Base-by-base conservation (phyloP, 2,888 invertebrate species). In the Phrixothrix hirtus region DNA sequence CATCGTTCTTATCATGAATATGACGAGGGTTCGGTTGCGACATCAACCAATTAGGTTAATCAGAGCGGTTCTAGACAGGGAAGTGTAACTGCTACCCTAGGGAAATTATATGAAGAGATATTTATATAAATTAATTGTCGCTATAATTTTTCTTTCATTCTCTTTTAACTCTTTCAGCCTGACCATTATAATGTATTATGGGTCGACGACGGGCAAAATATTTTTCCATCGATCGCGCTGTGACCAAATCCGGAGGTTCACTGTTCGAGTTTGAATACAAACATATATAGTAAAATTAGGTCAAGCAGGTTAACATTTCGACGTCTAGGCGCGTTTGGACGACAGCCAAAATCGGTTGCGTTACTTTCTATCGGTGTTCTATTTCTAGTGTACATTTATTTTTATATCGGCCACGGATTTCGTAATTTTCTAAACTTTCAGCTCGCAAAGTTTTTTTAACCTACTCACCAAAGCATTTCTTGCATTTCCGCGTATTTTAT, bases 1-100 rank as follows among this genome's bases (percentile, higher is more conserved):
- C 27, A 36, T 12, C 46, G 32, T 43, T 46, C 35, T 51, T 53
- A 53, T 48, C 54, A 29, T 38, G 42, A 35, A 52, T 47, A 48
- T 42, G 53, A 53, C 16, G 47, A 54, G 54, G 48, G 54, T 42
- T 46, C 46, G 41, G 32, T 38, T 34, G 37, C 36, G 44, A 44
- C 48, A 48, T 38, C 32, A 25, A 27, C 26, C 54, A 54, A 54
- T 54, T 54, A 38, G 48, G 47, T 48, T 54, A 54, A 54, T 54
- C 54, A 54, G 26, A 27, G 43, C 41, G 46, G 34, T 49, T 52
- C 35, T 29, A 29, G 39, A 38, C 10, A 45, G 52, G 46, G 42
- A 53, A 41, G 36, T 17, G 31, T 37, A 32, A 47, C 15, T 16
- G 36, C 34, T 43, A 15, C 46, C 37, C 46, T 27, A 26, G 54